Conservation (phyloP, 2,888 invertebrate genomes). For the Papilio protenor region DNA sequence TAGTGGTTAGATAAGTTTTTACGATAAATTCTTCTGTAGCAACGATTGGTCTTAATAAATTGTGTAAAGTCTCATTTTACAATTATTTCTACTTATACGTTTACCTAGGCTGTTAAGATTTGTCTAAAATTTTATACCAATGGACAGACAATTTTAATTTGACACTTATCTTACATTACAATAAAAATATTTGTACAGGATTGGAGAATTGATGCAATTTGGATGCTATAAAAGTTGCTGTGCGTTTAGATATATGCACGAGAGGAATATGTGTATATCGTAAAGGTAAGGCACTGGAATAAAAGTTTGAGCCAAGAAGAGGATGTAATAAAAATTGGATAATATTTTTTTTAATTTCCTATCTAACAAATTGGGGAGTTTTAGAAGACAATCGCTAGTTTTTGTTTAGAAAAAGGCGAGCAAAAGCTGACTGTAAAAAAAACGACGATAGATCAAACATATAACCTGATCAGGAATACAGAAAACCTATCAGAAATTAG, state of each 20-base stretch:
- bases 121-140: constrained; percentile 44
- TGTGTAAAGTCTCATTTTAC: constrained; percentile 63
- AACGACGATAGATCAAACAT: neutral
- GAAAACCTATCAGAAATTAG: neutral
- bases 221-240: neutral
- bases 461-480: neutral
- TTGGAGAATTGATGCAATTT: neutral
- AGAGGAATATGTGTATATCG: neutral
- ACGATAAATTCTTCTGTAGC: constrained; percentile 73
- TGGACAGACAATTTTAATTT: constrained; percentile 52
- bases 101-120: constrained; percentile 42
- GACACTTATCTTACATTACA: constrained; percentile 38
- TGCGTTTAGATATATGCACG: constrained; percentile 1
- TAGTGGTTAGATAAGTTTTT: constrained; percentile 59
- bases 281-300: constrained; percentile 58
- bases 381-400: neutral
- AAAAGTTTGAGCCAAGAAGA: constrained; percentile 24
- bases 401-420: too few species aligned
- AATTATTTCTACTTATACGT: constrained; percentile 41
- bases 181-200: constrained; percentile 10
- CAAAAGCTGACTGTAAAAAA: neutral
- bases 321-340: constrained; percentile 4
- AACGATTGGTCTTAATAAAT: constrained; percentile 73
- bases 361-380: neutral
- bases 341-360: neutral